A percentile compares a stretch with the other conserved stretches of the same genome.
Conservation (phyloP, 1,140 invertebrate species). For the Cyclargus thomasi region DNA sequence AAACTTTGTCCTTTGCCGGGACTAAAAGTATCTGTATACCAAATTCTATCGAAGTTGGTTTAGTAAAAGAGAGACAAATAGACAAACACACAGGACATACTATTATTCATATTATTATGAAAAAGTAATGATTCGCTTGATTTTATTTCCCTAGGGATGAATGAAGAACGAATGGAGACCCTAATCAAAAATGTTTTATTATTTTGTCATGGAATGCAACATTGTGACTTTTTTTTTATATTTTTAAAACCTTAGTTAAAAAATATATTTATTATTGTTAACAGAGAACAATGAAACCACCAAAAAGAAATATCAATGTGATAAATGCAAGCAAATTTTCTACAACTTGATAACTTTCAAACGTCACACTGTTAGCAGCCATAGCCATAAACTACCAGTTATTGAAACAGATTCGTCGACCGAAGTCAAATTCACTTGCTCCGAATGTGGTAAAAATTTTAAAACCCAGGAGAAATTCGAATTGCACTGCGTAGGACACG, state of each 20-base stretch:
- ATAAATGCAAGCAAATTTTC: constrained; percentile 63
- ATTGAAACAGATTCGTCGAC: constrained; percentile 20
- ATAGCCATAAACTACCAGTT: constrained; percentile 29
- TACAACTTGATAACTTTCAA: constrained; percentile 50
- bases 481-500: constrained; percentile 55
- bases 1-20: too few relatives aligned
- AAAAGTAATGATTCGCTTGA: background rate
- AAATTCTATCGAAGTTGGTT: too few relatives aligned
- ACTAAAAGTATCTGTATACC: too few relatives aligned
- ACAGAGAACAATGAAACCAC: constrained; percentile 28
- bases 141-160: background rate
- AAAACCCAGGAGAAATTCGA: constrained; percentile 58
- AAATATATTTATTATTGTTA: background rate
- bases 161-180: background rate
- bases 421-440: constrained; percentile 42
- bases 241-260: background rate
- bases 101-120: too few relatives aligned
- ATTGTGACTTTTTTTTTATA: too few relatives aligned
- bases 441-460: constrained; percentile 55
- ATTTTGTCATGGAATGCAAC: background rate
- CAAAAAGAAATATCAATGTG: constrained; percentile 60
- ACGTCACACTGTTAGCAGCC: constrained; percentile 48
- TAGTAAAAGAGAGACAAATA: too few relatives aligned
- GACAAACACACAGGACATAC: too few relatives aligned
- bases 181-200: background rate